These are phyloP conservation scores for Apodemia duryi DNA, from an alignment of 2,888 invertebrate genomes.

Conservation along the genomic window DNA sequence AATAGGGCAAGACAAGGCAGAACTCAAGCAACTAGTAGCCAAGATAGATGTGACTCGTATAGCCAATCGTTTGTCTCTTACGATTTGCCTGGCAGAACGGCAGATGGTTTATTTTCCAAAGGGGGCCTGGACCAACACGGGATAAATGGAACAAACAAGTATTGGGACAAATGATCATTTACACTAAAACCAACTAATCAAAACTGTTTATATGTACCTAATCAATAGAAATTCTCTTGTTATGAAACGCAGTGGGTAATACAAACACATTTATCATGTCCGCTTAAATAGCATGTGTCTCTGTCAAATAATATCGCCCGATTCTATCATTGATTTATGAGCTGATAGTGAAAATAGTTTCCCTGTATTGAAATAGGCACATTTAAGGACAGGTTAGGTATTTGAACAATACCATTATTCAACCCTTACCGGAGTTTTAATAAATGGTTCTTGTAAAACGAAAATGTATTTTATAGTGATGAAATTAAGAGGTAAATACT, in stretches of 20 bases:
- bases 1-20: too few relatives aligned
- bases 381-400: background rate
- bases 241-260: conserved; percentile 34
- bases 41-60: too few relatives aligned
- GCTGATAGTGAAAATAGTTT: conserved; percentile 73
- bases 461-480: too few relatives aligned
- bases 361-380: conserved; percentile 32
- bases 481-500: too few relatives aligned
- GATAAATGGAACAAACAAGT: too few relatives aligned
- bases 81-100: too few relatives aligned
- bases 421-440: too few relatives aligned
- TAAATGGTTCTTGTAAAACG: too few relatives aligned
- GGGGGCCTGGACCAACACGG: too few relatives aligned
- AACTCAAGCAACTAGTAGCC: too few relatives aligned
- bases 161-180: background rate
- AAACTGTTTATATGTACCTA: conserved; percentile 19
- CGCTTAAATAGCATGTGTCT: conserved; percentile 61
- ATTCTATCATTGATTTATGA: conserved; percentile 73
- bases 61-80: too few relatives aligned
- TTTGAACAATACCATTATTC: background rate
- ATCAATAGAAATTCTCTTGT: conserved; percentile 21
- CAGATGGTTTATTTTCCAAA: too few relatives aligned
- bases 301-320: conserved; percentile 59
- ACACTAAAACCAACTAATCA: conserved; percentile 13
- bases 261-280: conserved; percentile 57